These are phyloP conservation scores for Smutsia temminckii DNA, from an alignment of 2,797 vertebrate species.

Conservation along the genomic window DNA sequence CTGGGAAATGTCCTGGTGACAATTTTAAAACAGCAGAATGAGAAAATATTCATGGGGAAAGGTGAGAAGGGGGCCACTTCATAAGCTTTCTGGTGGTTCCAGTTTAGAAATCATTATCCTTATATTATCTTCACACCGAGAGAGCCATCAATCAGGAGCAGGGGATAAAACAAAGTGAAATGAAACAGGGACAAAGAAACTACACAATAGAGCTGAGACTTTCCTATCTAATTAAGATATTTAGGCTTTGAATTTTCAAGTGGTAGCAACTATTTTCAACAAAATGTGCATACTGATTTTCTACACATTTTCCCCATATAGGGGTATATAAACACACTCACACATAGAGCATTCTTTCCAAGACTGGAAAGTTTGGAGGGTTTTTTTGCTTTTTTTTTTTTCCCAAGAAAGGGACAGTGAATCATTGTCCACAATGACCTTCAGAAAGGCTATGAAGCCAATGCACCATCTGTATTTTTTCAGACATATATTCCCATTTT, in stretches of 20 bases:
- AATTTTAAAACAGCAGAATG: slow-evolving; percentile 54
- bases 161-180: not conserved
- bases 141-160: not conserved
- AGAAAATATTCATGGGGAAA: slow-evolving; percentile 60
- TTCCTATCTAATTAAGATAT: not conserved
- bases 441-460: slow-evolving; percentile 70
- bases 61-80: slow-evolving; percentile 10
- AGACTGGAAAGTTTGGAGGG: slow-evolving; percentile 73
- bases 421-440: slow-evolving; percentile 79
- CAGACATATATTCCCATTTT: slow-evolving; percentile 74
- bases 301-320: not conserved
- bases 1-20: slow-evolving; percentile 31
- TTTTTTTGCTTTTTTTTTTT: slow-evolving; percentile 9
- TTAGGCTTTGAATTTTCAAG: slow-evolving; percentile 53
- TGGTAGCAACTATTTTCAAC: slow-evolving; percentile 43
- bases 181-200: not conserved
- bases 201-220: not conserved
- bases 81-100: slow-evolving; percentile 43
- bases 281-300: slow-evolving; percentile 6
- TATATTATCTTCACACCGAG: not conserved
- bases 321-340: not conserved
- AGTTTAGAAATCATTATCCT: slow-evolving; percentile 50
- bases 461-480: slow-evolving; percentile 79
- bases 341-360: slow-evolving; percentile 43
- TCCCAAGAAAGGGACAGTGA: slow-evolving; percentile 79